A percentile compares a stretch with the other conserved stretches of the same genome.
Conservation (phyloP, 2,888 invertebrate genomes). For the Dichetophora obliterata region DNA sequence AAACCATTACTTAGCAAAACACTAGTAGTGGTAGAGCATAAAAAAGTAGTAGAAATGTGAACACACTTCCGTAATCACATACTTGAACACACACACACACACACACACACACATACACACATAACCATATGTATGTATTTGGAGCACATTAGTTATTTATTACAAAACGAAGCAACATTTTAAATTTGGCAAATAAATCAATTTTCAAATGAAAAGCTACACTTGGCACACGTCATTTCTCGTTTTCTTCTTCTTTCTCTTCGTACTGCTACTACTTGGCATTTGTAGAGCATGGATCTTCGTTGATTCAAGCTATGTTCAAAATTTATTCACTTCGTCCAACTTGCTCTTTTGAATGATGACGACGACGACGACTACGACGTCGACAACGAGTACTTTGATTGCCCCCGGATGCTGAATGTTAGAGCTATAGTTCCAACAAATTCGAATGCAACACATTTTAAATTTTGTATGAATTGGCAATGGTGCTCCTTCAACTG, state of each 20-base stretch:
- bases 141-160: slow-evolving; percentile 23
- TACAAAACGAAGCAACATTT: slow-evolving; percentile 18
- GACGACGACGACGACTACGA: not conserved
- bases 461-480: slow-evolving; percentile 27
- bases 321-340: not conserved
- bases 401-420: not conserved
- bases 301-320: too few relatives aligned
- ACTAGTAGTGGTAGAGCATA: not conserved
- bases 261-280: not conserved
- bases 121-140: not conserved
- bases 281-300: too few relatives aligned
- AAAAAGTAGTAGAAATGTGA: not conserved
- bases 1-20: slow-evolving; percentile 18
- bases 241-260: not conserved
- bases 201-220: slow-evolving; percentile 31
- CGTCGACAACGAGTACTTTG: not conserved
- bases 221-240: not conserved
- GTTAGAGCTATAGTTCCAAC: not conserved
- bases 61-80: not conserved
- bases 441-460: not conserved
- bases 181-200: slow-evolving; percentile 30
- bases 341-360: not conserved
- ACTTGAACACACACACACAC: not conserved
- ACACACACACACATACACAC: not conserved
- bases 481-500: not conserved